These are phyloP conservation scores for Heterodera carotae DNA, from an alignment of 1,140 invertebrate species.

Conservation along the genomic window DNA sequence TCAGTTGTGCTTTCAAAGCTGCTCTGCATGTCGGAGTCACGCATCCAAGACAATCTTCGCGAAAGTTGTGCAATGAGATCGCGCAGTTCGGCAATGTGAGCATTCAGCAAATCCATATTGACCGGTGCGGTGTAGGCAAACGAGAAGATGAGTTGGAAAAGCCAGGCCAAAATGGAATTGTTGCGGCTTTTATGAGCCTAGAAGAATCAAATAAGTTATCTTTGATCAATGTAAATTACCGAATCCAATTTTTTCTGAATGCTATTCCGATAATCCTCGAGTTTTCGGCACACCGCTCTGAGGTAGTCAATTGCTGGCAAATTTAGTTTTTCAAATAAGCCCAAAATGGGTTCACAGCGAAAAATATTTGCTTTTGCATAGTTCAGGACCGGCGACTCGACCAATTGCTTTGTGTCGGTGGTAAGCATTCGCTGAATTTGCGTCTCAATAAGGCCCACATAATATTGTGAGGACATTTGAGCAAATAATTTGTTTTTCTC, in stretches of 20 bases:
- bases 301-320: constrained; percentile 20
- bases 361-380: constrained; percentile 24
- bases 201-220: neutral
- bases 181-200: neutral
- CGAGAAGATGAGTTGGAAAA: constrained; percentile 14
- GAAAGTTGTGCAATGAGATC: constrained; percentile 2
- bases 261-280: constrained; percentile 8
- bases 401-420: constrained; percentile 12
- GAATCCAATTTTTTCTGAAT: constrained; percentile 7
- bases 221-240: neutral
- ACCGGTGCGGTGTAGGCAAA: constrained; percentile 15
- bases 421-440: constrained; percentile 26
- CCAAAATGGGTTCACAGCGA: constrained; percentile 18
- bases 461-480: constrained; percentile 32
- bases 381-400: constrained; percentile 33
- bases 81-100: constrained; percentile 15
- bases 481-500: constrained; percentile 28
- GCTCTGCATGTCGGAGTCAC: constrained; percentile 5
- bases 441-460: constrained; percentile 31
- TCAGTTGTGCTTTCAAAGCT: constrained; percentile 1
- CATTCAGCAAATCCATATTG: constrained; percentile 17
- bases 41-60: neutral
- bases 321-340: constrained; percentile 11
- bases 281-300: constrained; percentile 9
- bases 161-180: neutral